Evolutionary conservation across 1,140 invertebrate species (phyloP).

Genomic region (Gyrodactylus bullatarudis): DNA sequence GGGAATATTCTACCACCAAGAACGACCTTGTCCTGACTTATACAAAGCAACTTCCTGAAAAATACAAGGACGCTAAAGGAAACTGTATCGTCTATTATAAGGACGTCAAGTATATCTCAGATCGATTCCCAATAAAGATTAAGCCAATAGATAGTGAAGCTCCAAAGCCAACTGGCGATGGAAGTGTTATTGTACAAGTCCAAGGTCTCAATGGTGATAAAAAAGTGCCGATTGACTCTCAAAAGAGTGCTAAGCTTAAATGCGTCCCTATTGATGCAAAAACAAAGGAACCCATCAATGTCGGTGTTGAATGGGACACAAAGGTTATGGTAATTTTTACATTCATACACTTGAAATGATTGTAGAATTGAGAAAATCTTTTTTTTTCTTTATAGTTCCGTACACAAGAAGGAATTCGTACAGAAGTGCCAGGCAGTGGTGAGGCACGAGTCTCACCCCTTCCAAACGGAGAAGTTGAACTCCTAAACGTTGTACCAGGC

Average conservation of each 20-base stretch:
- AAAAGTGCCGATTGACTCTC: background rate
- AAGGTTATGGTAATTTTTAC: background rate
- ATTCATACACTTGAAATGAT: background rate
- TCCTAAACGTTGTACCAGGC: too few species aligned
- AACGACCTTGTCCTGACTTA: background rate
- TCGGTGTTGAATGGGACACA: background rate
- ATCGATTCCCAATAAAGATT: background rate
- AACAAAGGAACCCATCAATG: background rate
- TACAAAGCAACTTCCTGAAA: background rate
- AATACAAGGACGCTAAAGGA: background rate
- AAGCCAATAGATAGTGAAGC: background rate
- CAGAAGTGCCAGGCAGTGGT: too few species aligned
- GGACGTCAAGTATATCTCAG: background rate
- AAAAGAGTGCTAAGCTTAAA: background rate
- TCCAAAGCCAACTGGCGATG: background rate
- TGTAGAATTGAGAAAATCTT: too few species aligned
- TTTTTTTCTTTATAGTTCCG: too few species aligned
- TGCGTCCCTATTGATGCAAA: background rate
- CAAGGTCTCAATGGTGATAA: background rate
- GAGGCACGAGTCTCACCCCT: too few species aligned
- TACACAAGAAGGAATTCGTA: too few species aligned
- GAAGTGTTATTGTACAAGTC: background rate
- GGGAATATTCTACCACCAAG: background rate
- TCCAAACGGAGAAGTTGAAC: too few species aligned
- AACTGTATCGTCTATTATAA: background rate